Evolutionary conservation across 2,113 vertebrate genomes (phyloP), one percentile per base, ranked within the genome.

Genomic region (Mixornis gularis): DNA sequence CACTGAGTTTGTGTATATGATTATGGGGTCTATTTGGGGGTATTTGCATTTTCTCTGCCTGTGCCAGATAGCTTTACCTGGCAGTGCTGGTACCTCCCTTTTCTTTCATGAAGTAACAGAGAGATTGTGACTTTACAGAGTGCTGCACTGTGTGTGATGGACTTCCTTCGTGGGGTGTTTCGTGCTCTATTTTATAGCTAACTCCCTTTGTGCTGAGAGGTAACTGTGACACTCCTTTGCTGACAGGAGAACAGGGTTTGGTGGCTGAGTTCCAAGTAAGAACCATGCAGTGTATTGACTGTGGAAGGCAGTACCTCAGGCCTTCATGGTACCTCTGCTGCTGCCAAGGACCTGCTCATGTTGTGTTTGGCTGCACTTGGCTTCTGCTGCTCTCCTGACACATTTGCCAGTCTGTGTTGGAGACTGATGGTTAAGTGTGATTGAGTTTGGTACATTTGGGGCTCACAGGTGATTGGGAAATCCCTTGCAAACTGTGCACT

Each of bases 81-180:
- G 7, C 59, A 30, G 4, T 26, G 26, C 49, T 59, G 40, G 5
- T 77, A 5, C 36, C 13, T 78, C 14, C 19, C 12, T 89, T 62
- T 63, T 59, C 38, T 46, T 25, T 7, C 38, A 59, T 59, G 21
- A 51, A 43, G 58, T 25, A 32, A 17, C 5, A 70, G 63, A n/a
- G 49, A 40, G 27, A 4, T 34, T 13, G 17, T 81, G 48, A 38
- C 48, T 53, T 79, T 34, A 12, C 22, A 38, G 14, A 4, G 30
- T 51, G 21, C 32, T 52, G 32, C 24, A 12, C 46, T 17, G 7
- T 34, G 6, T 41, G 6, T 6, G 34, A n/a, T n/a, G 32, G 22
- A 7, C 49, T 51, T 56, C 18, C 51, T 74, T 59, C 46, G 20
- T 1, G 26, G 12, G 13, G 40, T 0, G 0, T 10, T 13, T 29